These are phyloP conservation scores for Orthosia gothica DNA, from an alignment of 2,888 invertebrate species.

Conservation along the genomic window DNA sequence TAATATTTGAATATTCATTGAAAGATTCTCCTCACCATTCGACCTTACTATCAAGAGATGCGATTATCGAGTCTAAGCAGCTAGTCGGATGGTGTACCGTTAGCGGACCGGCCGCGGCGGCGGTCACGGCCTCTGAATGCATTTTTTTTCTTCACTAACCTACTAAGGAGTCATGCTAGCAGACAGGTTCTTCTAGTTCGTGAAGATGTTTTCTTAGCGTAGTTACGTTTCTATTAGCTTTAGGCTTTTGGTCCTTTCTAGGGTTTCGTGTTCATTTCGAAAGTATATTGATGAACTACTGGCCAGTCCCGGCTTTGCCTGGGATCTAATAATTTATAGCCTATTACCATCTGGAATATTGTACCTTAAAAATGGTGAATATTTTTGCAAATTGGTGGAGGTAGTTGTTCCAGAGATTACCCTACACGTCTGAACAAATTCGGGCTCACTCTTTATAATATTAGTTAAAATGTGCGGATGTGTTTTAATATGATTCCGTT, in stretches of 20 bases:
- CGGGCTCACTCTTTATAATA: no score
- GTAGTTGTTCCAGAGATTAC: no score
- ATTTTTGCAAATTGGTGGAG: no score
- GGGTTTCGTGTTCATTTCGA: slow-evolving; percentile 15
- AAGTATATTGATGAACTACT: neutral
- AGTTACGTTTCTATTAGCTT: slow-evolving; percentile 41
- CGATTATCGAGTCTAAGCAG: slow-evolving; percentile 72
- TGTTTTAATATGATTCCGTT: neutral
- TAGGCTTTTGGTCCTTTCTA: slow-evolving; percentile 12
- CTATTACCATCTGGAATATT: no score
- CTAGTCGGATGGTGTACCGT: slow-evolving; percentile 78
- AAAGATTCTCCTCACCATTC: slow-evolving; percentile 55
- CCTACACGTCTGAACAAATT: no score
- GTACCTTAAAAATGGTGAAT: no score
- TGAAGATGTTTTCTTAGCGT: slow-evolving; percentile 43
- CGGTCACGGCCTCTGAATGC: slow-evolving; percentile 80
- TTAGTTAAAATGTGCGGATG: no score
- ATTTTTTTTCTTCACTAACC: slow-evolving; percentile 80
- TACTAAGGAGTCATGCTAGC: slow-evolving; percentile 77
- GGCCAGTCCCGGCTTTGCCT: no score
- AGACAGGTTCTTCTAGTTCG: slow-evolving; percentile 74
- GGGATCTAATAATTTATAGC: no score
- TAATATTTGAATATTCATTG: slow-evolving; percentile 43
- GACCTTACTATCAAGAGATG: slow-evolving; percentile 66
- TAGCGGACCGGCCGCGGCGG: slow-evolving; percentile 74